Base-by-base conservation (phyloP, 2,113 vertebrate species). In the Eudyptes chrysolophus region DNA sequence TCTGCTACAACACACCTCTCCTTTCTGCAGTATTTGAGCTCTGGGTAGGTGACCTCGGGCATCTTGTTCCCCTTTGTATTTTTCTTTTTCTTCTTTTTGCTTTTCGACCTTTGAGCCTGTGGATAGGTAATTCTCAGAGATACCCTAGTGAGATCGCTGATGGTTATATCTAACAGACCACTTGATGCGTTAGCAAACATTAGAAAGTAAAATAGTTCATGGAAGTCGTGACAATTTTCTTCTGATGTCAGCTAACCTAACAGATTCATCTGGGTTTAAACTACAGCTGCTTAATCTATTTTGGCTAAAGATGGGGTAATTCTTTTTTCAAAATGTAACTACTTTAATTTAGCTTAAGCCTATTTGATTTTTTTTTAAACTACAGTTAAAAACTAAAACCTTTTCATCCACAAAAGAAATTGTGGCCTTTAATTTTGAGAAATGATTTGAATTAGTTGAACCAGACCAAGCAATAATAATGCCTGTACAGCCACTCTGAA, bases 121-220 rank as follows among this genome's bases (percentile, higher is more conserved):
- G 70, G 51, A 16, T 16, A 7, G 40, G 58, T 78, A 38, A 34
- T 49, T 22, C 46, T 74, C 54, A 42, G 48, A 55, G 60, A 36
- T 48, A 49, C 18, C 34, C 24, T 11, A 5, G 29, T 16, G 83
- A 72, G 83, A 16, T 44, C 0, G 2, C 26, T 42, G 46, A 13
- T 54, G 30, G 38, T 24, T 64, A 2, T 29, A 36, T 10, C 42
- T 51, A 44, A 20, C 32, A 22, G 46, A 16, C 29, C 4, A 3
- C 2, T 2, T 6, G 36, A 19, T 87, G 17, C 0, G 1, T 54
- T 49, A 61, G 52, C 25, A 27, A 55, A 44, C 17, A 4, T 49
- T 12, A 32, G 57, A 72, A 71, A 42, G 51, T 36, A 55, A 48
- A 40, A 30, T 30, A 48, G 55, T 42, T 87, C 11, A 6, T 87